Evolutionary conservation across 2,888 invertebrate genomes (phyloP), one percentile per base, ranked within the genome.

Genomic region (Epsilonema sp.): DNA sequence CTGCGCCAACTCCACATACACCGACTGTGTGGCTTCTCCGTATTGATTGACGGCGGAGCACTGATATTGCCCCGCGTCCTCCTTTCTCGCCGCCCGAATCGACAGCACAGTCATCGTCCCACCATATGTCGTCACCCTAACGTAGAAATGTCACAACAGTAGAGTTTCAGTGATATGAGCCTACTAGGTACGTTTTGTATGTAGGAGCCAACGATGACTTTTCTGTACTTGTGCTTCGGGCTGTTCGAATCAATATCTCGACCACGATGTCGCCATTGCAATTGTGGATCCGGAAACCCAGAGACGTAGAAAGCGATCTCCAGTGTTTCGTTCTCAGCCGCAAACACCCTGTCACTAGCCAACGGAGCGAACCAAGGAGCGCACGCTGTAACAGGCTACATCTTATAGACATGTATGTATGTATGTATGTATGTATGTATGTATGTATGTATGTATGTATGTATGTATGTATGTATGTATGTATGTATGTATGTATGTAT

Each of bases 211-310:
- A n/a, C n/a, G n/a, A n/a, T n/a, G n/a, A n/a, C n/a, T n/a, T n/a
- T n/a, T n/a, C n/a, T n/a, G n/a, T n/a, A n/a, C n/a, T n/a, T n/a
- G n/a, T n/a, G n/a, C n/a, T n/a, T n/a, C 3, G 44, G 20, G n/a
- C 21, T 19, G 2, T 45, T 52, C 5, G 60, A 56, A 51, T 63
- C 62, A 20, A 63, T 54, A 37, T 58, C 58, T 56, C 56, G 56
- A 40, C 63, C 61, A 5, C 56, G 51, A 53, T 53, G 51, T 38
- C 52, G 53, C 71, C 82, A 92, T 2, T 76, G 76, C 76, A 92
- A 81, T 65, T 78, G 81, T 2, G 94, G 94, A 65, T 87, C 86
- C 0, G 94, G 94, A 69, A 87, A 89, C 0, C 90, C 92, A 63
- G 86, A 85, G 16, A 92, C 83, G 67, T 83, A 87, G 80, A 90